Evolutionary conservation across 2,113 vertebrate genomes (phyloP), one percentile per base, ranked within the genome.

Genomic region (Craseonycteris thonglongyai): DNA sequence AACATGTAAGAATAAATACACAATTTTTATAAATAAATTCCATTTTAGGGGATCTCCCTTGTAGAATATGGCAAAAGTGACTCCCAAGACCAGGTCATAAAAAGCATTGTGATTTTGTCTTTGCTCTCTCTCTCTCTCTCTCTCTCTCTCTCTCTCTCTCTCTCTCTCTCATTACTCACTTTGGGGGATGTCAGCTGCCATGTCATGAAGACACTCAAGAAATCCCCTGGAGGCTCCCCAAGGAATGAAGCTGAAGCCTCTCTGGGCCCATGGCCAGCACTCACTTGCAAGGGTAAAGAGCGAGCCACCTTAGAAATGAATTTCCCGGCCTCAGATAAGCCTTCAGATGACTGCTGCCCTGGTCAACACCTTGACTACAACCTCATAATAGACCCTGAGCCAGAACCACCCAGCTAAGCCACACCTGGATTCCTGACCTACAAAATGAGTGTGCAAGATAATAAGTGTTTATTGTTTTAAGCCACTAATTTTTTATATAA

Each of bases 381-480:
- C 45, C 75, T 75, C 30, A 11, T 11, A 24, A 74, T 35, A 86
- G 58, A 58, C 12, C 40, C 16, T 54, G 54, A 95, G 75, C 76
- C 47, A 47, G 66, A 78, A 54, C 42, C 35, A 56, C 18, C 5
- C 54, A 54, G 16, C 22, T 30, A 79, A 83, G 82, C n/a, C 79
- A 78, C 82, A 47, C 75, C 78, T 28, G 13, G 45, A 90, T 93
- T 89, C 87, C 90, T 87, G 83, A 93, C 51, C 89, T 75, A 33
- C 14, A 21, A 83, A 56, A 76, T 87, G 74, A 86, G 68, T 42
- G 45, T 95, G 78, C 21, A 45, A 79, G 74, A 86, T 79, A 68
- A 71, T 85, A 94, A 78, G 75, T 69, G 61, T 61, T 47, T 42
- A 86, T 76, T 91, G 72, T 93, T 61, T 86, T 40, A 82, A 95